Evolutionary conservation across 1,140 invertebrate species (phyloP).

Genomic region (Ganaspis sp.): DNA sequence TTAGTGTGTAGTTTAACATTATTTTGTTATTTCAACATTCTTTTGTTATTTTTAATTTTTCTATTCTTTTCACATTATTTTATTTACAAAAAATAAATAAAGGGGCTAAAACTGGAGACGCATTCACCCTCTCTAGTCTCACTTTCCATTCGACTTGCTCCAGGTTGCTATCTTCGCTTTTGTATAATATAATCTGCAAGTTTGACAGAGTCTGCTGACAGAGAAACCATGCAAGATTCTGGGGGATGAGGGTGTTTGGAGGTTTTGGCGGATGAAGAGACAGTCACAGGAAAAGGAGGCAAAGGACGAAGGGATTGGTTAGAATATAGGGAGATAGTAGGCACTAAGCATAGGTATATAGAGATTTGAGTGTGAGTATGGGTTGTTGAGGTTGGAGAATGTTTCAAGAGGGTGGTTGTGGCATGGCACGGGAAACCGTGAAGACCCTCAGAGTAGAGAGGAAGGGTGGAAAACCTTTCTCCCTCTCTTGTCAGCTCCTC

Average conservation of each 20-base stretch:
- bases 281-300: constrained; percentile 39
- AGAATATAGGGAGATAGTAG: constrained; percentile 69
- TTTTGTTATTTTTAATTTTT: too few relatives aligned
- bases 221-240: constrained; percentile 38
- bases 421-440: constrained; percentile 35
- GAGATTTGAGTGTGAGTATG: constrained; percentile 36
- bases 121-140: neutral
- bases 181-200: constrained; percentile 59
- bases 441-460: constrained; percentile 46
- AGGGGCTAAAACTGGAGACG: neutral
- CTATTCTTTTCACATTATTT: too few relatives aligned
- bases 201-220: constrained; percentile 52
- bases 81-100: neutral
- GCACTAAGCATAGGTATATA: constrained; percentile 54
- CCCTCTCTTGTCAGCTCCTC: constrained; percentile 66
- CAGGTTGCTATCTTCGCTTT: constrained; percentile 46
- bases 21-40: too few relatives aligned
- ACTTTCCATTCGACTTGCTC: constrained; percentile 11
- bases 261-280: constrained; percentile 36
- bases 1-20: too few relatives aligned
- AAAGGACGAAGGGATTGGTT: constrained; percentile 64
- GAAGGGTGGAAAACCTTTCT: constrained; percentile 62
- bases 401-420: constrained; percentile 24
- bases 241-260: constrained; percentile 37
- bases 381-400: constrained; percentile 34